phyloP scores from a whole-genome alignment of 2,888 invertebrate species.

The Hypercompe scribonia region DNA sequence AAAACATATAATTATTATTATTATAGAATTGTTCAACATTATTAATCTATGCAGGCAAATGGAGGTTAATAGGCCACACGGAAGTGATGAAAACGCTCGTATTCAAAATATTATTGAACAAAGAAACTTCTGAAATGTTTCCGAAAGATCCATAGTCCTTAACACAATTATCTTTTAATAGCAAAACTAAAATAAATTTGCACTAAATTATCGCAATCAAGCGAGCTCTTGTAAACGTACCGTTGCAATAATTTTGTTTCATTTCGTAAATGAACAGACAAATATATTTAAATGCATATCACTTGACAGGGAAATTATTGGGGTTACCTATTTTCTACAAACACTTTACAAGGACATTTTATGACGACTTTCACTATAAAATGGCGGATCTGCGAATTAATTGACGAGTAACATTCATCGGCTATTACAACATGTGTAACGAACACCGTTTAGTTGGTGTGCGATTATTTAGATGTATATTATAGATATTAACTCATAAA shows the following conservation, averaged over 20 bases:
- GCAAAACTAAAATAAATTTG: slow-evolving; percentile 73
- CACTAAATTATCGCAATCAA: slow-evolving; percentile 75
- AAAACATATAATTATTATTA: too few species aligned
- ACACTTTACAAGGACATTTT: slow-evolving; percentile 26
- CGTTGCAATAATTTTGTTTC: slow-evolving; percentile 56
- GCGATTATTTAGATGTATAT: not conserved
- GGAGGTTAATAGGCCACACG: not conserved
- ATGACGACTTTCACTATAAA: slow-evolving; percentile 27
- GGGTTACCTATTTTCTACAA: slow-evolving; percentile 50
- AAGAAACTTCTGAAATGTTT: slow-evolving; percentile 1
- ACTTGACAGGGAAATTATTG: slow-evolving; percentile 47
- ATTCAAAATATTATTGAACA: not conserved
- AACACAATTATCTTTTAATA: slow-evolving; percentile 77
- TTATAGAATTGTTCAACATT: not conserved
- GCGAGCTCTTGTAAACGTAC: slow-evolving; percentile 58
- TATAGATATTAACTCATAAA: not conserved
- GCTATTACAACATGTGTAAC: slow-evolving; percentile 22
- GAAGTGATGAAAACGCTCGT: not conserved
- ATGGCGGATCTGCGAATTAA: slow-evolving; percentile 28
- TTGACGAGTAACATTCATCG: slow-evolving; percentile 30
- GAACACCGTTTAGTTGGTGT: not conserved
- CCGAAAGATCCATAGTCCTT: slow-evolving; percentile 62
- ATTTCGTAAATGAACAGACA: slow-evolving; percentile 50
- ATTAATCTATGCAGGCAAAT: not conserved
- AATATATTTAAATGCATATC: slow-evolving; percentile 51